These are phyloP conservation scores for Endomychus coccineus DNA, from an alignment of 2,888 invertebrate species.

Conservation along the genomic window DNA sequence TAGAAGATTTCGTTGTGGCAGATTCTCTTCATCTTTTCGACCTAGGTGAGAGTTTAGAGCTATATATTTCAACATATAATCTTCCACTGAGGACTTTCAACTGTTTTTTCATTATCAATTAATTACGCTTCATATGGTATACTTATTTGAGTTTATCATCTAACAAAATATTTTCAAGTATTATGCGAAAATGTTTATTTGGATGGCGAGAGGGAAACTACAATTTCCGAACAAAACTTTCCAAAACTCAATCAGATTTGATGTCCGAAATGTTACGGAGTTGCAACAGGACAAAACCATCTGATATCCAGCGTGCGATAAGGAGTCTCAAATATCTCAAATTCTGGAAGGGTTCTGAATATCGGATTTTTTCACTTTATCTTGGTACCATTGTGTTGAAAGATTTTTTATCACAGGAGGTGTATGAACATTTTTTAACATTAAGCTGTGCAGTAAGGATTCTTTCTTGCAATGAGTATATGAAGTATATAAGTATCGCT, in stretches of 20 bases:
- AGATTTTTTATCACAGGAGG: conserved; percentile 13
- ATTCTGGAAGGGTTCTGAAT: conserved; percentile 23
- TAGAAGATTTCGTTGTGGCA: conserved; percentile 23
- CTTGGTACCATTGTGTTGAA: conserved; percentile 22
- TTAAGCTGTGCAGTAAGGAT: conserved; percentile 8
- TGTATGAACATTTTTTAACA: conserved; percentile 1
- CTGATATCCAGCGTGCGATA: conserved; percentile 20
- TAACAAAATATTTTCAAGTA: too few relatives aligned
- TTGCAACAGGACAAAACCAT: conserved; percentile 17
- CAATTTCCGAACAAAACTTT: conserved; percentile 18
- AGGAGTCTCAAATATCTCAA: conserved; percentile 19
- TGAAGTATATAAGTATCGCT: conserved; percentile 6
- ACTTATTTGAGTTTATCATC: too few relatives aligned
- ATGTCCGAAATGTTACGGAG: conserved; percentile 14
- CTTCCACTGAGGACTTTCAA: too few relatives aligned
- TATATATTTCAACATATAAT: too few relatives aligned
- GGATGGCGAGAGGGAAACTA: conserved; percentile 21
- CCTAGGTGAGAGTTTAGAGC: too few relatives aligned
- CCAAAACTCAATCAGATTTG: conserved; percentile 5
- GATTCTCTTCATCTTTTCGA: conserved; percentile 25
- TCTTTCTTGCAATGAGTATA: conserved; percentile 5
- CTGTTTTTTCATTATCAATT: too few relatives aligned
- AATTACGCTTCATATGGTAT: too few relatives aligned
- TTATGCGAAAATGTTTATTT: conserved; percentile 19
- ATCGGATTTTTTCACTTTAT: conserved; percentile 24